Evolutionary conservation across 2,797 vertebrate species (phyloP).

Genomic region (Notolabrus celidotus): DNA sequence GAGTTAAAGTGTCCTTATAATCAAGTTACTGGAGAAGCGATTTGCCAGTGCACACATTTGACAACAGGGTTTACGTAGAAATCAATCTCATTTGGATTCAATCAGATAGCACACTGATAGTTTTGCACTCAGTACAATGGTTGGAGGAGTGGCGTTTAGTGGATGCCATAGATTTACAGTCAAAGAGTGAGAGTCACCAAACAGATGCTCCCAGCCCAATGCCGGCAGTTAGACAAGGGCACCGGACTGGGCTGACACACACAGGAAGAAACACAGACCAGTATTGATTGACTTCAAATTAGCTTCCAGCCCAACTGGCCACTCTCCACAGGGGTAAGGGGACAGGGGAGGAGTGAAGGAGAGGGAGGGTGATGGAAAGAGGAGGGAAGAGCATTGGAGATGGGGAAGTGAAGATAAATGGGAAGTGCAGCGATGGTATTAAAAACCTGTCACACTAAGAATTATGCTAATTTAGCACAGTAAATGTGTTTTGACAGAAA

Average conservation of each 20-base stretch:
- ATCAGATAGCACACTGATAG: slow-evolving; percentile 62
- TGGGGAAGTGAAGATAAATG: slow-evolving; percentile 35
- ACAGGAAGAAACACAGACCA: slow-evolving; percentile 82
- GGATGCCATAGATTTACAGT: slow-evolving; percentile 73
- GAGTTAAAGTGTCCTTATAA: slow-evolving; percentile 41
- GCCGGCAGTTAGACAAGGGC: slow-evolving; percentile 73
- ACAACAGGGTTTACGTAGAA: slow-evolving; percentile 68
- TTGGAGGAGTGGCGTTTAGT: slow-evolving; percentile 51
- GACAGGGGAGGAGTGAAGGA: not conserved
- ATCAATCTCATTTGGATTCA: slow-evolving; percentile 78
- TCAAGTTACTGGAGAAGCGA: slow-evolving; percentile 53
- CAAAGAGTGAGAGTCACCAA: slow-evolving; percentile 58
- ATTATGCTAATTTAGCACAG: slow-evolving; percentile 20
- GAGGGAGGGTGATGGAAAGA: slow-evolving; percentile 30
- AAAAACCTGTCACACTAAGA: slow-evolving; percentile 14
- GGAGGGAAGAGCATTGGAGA: slow-evolving; percentile 12
- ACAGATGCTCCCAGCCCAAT: slow-evolving; percentile 63
- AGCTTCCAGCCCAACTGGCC: slow-evolving; percentile 74
- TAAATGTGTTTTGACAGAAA: slow-evolving; percentile 20
- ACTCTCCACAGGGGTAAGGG: slow-evolving; percentile 38
- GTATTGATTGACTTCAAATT: slow-evolving; percentile 85
- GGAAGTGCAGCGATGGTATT: slow-evolving; percentile 40
- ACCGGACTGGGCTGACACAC: slow-evolving; percentile 70
- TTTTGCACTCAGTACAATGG: slow-evolving; percentile 52
- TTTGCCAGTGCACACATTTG: slow-evolving; percentile 55